Percentiles rank a stretch among this genome's conserved stretches.
These are phyloP conservation scores for Clarias platycephalus DNA, from an alignment of 2,797 vertebrate genomes.

Conservation along the genomic window DNA sequence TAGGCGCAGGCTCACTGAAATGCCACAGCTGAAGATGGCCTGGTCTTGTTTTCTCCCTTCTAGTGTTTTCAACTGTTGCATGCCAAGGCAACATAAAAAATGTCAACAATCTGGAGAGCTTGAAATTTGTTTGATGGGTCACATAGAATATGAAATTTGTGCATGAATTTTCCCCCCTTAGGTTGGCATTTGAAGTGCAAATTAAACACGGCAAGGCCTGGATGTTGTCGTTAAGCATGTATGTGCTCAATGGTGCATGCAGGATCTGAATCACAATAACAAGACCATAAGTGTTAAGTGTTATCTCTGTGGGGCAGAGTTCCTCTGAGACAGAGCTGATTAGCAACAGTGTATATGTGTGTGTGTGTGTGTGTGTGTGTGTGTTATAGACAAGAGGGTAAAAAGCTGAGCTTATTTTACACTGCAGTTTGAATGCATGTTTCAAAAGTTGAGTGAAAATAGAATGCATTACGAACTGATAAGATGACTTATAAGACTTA, in stretches of 20 bases:
- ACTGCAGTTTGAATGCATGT: neutral
- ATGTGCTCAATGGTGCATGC: constrained; percentile 53
- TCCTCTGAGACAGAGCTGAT: constrained; percentile 58
- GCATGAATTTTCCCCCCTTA: too few relatives aligned
- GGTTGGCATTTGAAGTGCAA: neutral
- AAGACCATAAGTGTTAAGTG: constrained; percentile 52
- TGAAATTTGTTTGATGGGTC: neutral
- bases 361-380: neutral
- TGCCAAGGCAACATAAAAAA: neutral
- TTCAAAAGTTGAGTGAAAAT: neutral
- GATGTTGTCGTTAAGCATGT: constrained; percentile 30
- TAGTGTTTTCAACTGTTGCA: neutral
- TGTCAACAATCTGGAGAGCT: neutral
- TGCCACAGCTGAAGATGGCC: neutral
- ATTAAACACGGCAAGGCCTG: neutral
- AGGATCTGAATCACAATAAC: constrained; percentile 55
- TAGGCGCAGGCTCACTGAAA: neutral
- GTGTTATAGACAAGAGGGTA: neutral
- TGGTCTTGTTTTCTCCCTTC: neutral
- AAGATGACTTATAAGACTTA: neutral
- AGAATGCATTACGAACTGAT: neutral
- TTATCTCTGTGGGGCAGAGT: constrained; percentile 66
- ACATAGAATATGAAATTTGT: too few relatives aligned
- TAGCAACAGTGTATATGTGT: constrained; percentile 42
- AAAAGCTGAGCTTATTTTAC: neutral